phyloP scores from a whole-genome alignment of 1,140 invertebrate species.

The Eupristina koningsbergeri region DNA sequence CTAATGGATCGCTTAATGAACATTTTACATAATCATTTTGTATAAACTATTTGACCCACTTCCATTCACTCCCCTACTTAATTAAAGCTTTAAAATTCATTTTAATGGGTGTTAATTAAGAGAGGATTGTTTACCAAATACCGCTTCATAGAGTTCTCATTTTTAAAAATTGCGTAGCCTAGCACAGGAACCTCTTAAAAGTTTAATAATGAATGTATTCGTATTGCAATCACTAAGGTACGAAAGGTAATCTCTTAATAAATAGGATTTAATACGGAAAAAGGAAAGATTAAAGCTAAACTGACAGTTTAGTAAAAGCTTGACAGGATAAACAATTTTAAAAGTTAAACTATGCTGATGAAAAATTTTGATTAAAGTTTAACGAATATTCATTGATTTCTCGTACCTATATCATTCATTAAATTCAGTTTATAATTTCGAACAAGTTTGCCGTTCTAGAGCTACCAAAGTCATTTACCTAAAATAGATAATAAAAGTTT shows the following conservation, averaged over 20 bases:
- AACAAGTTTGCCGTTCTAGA: background rate
- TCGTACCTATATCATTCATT: background rate
- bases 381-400: background rate
- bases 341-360: background rate
- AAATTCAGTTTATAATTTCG: background rate
- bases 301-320: background rate
- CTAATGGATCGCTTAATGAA: constrained; percentile 24
- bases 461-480: too few relatives aligned
- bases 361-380: background rate
- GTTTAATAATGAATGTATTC: background rate
- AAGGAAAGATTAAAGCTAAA: background rate
- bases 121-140: constrained; percentile 1
- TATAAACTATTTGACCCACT: constrained; percentile 19
- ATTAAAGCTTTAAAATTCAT: constrained; percentile 39
- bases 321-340: background rate
- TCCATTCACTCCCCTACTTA: constrained; percentile 12
- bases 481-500: constrained; percentile 13
- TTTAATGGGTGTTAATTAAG: constrained; percentile 35
- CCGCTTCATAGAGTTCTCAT: background rate
- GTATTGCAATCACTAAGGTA: background rate
- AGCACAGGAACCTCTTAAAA: background rate
- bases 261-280: background rate
- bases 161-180: background rate
- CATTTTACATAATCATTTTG: constrained; percentile 33
- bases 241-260: background rate